These are phyloP conservation scores for Phaethon lepturus DNA, from an alignment of 2,113 vertebrate genomes.

Conservation along the genomic window DNA sequence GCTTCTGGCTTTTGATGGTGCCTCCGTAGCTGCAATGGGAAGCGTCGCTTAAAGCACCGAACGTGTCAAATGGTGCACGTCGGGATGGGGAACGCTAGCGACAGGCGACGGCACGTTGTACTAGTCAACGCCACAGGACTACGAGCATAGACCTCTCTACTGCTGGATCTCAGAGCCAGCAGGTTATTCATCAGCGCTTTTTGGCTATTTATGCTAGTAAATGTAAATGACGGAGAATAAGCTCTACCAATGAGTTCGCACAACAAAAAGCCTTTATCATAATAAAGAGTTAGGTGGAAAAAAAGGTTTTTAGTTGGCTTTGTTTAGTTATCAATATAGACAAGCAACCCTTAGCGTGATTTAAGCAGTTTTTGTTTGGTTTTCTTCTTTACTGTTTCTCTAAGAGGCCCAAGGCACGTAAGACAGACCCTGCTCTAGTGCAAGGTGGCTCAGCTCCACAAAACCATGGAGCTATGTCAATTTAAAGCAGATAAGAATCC, in stretches of 20 bases:
- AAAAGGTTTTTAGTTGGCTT: background rate
- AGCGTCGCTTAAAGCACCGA: background rate
- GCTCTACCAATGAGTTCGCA: background rate
- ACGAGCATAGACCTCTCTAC: background rate
- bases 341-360: background rate
- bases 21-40: background rate
- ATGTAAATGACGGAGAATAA: background rate
- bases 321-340: background rate
- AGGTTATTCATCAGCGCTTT: background rate
- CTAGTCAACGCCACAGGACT: background rate
- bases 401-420: background rate
- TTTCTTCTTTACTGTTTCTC: background rate
- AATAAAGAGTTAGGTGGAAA: background rate
- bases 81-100: background rate
- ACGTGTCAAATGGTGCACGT: background rate
- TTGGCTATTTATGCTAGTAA: background rate
- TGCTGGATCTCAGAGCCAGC: background rate
- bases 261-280: background rate
- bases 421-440: background rate
- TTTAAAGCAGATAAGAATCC: background rate
- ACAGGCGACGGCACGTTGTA: accelerated
- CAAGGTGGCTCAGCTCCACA: background rate
- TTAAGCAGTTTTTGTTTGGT: background rate
- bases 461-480: background rate
- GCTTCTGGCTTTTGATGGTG: background rate